Base-by-base conservation (phyloP, 2,113 vertebrate genomes). In the Tamias sibiricus region DNA sequence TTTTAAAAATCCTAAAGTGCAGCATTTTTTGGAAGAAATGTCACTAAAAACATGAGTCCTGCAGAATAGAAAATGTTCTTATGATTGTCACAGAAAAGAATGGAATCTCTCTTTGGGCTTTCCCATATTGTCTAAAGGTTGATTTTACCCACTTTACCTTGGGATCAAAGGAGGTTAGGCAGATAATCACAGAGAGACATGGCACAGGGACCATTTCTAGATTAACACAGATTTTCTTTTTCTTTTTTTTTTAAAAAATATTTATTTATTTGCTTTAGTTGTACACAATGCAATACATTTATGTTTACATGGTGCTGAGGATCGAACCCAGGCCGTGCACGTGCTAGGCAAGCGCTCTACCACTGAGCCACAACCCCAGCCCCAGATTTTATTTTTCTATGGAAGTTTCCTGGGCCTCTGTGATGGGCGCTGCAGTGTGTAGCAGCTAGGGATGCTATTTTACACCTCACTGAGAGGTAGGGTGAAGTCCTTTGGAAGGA, bases 1-100 rank as follows among this genome's bases (percentile, higher is more conserved):
- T 91, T 95, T 95, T 79, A 87, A 81, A 92, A 90, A 12, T 83
- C 57, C n/a, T 47, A 37, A 79, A 92, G 88, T 3, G 24, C 22
- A 90, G 62, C 37, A 19, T 20, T 62, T 49, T 89, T 86, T 52
- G 84, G 84, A 74, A 93, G 81, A 90, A 94, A 75, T 3, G 28
- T 81, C 24, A 35, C 71, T 64, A 32, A 79, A 66, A 83, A 81
- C 49, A 49, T 4, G 20, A 47, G 87, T 49, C 32, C 49, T 12
- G 9, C 17, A 37, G 66, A 69, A 64, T 35, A 47, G 42, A 62
- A 90, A 44, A 20, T 37, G 26, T 69, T 94, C n/a, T 90, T 49
- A 20, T 22, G 42, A 44, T n/a, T 17, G 11, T 54, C 40, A 6
- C 40, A 69, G 90, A 28, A 66, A 80, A 81, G 57, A 72, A 80